A percentile compares a stretch with the other conserved stretches of the same genome.
Conservation (phyloP, 2,888 invertebrate genomes). For the Scaptomyza cyrtandrae region DNA sequence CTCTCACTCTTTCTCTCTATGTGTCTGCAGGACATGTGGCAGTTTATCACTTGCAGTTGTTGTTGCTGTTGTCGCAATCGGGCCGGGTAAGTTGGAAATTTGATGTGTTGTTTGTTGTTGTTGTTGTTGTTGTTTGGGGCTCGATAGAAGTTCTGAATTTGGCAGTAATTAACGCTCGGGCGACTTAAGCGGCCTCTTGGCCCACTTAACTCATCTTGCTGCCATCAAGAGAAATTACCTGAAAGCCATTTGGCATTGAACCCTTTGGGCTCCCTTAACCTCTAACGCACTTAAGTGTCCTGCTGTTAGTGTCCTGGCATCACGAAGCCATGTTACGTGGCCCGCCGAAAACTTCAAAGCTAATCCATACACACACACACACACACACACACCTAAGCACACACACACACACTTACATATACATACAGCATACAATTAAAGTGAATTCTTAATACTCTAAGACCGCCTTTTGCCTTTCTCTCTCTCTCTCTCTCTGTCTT, state of each 20-base stretch:
- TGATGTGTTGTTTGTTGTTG: no score
- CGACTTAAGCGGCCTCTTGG: constrained; percentile 45
- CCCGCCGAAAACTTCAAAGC: constrained; percentile 47
- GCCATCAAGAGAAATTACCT: constrained; percentile 63
- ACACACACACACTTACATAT: no score
- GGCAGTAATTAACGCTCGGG: constrained; percentile 62
- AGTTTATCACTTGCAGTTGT: constrained; percentile 49
- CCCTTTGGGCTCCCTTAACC: background rate
- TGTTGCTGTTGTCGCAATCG: background rate
- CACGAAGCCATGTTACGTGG: constrained; percentile 3
- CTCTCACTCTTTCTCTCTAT: no score
- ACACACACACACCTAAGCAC: no score
- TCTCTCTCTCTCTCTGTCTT: background rate
- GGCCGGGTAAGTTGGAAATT: background rate
- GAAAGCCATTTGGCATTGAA: constrained; percentile 48
- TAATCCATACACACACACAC: constrained; percentile 37
- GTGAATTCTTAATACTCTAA: constrained; percentile 13
- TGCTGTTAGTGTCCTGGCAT: constrained; percentile 40
- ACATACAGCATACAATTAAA: constrained; percentile 44
- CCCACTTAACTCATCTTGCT: constrained; percentile 28
- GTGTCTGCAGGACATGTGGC: constrained; percentile 2
- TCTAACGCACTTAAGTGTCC: constrained; percentile 36
- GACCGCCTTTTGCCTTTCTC: constrained; percentile 6
- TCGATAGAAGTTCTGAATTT: constrained; percentile 11
- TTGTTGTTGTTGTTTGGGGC: background rate